Percentiles rank a stretch among this genome's conserved stretches.
Evolutionary conservation across 2,113 vertebrate genomes (phyloP).

Genomic region (Upupa epops): DNA sequence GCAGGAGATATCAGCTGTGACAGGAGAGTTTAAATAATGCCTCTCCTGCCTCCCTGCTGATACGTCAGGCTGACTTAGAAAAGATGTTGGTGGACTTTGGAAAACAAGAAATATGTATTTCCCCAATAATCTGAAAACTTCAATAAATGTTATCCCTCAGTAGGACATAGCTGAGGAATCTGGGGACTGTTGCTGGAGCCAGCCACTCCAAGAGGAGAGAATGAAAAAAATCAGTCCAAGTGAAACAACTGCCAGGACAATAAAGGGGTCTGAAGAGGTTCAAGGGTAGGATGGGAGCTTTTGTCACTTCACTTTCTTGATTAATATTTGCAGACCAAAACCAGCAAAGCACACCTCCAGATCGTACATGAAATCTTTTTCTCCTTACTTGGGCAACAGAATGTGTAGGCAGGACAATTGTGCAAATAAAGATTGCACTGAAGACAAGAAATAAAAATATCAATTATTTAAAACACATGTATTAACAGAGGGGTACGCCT

Average conservation of each 20-base stretch:
- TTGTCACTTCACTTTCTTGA: slow-evolving; percentile 1
- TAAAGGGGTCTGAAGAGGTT: slow-evolving; percentile 32
- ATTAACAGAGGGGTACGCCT: slow-evolving; percentile 34
- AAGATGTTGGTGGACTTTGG: slow-evolving; percentile 9
- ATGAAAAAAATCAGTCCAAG: slow-evolving; percentile 50
- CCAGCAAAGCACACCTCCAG: slow-evolving; percentile 28
- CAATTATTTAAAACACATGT: slow-evolving; percentile 50
- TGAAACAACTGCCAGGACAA: slow-evolving; percentile 59
- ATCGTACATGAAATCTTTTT: background rate
- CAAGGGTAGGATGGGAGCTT: background rate
- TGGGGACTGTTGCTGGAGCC: slow-evolving; percentile 41
- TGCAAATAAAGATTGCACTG: background rate
- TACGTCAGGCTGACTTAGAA: background rate
- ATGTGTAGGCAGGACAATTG: background rate
- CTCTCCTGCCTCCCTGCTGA: background rate
- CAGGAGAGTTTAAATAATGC: background rate
- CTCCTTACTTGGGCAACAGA: slow-evolving; percentile 45
- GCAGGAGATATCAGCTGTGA: background rate
- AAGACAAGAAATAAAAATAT: slow-evolving; percentile 53
- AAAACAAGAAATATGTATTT: slow-evolving; percentile 68
- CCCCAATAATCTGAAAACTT: slow-evolving; percentile 65
- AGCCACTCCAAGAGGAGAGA: slow-evolving; percentile 49
- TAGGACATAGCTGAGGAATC: slow-evolving; percentile 68
- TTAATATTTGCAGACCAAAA: slow-evolving; percentile 46
- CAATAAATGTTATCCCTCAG: slow-evolving; percentile 72